Base-by-base conservation (phyloP, 2,888 invertebrate species). In the Amblyjoppa proteus region DNA sequence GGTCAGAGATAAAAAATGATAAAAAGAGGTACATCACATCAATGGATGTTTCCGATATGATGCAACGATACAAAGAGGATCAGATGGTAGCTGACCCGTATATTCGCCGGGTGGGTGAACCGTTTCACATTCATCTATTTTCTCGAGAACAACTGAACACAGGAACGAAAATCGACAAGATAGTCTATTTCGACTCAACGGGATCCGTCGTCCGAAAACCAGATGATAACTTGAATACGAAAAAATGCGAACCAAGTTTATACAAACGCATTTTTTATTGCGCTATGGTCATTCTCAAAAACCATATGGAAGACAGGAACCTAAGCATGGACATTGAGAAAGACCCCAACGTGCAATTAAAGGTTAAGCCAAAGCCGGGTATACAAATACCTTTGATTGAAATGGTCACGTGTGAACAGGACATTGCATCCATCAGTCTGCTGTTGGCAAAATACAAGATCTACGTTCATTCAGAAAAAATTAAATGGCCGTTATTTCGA, bases 251-350 rank as follows among this genome's bases (percentile, higher is more conserved):
- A n/a, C 71, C 71, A 0, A 38, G 53, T 34, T n/a, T 56, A 11
- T 53, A 71, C 20, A 71, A 71, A 56, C n/a, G 53, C 3, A 34
- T 71, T 9, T 71, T 71, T 34, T 71, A 56, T 71, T 71, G 38
- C 7, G n/a, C 38, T 16, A 38, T 56, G 56, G 20, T 71, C 31
- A 6, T 71, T 6, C 34, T 34, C 34, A 34, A 34, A 34, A 34
- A 34, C 0, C 6, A 34, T 6, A 6, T 6, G 34, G 34, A 5
- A 5, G 34, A 5, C 0, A 34, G 34, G 6, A 34, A 6, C 34
- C 34, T 0, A 6, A 34, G 34, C 6, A 6, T 0, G 34, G 6
- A 34, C 34, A 34, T 34, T 1, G 6, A 34, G 34, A 34, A 34
- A 6, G 6, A 34, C 34, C 5, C 34, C 34, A 1, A 34, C 34